A percentile compares a stretch with the other conserved stretches of the same genome.
Conservation (phyloP, 2,797 vertebrate genomes). For the Enteromius unitaeniatus region DNA sequence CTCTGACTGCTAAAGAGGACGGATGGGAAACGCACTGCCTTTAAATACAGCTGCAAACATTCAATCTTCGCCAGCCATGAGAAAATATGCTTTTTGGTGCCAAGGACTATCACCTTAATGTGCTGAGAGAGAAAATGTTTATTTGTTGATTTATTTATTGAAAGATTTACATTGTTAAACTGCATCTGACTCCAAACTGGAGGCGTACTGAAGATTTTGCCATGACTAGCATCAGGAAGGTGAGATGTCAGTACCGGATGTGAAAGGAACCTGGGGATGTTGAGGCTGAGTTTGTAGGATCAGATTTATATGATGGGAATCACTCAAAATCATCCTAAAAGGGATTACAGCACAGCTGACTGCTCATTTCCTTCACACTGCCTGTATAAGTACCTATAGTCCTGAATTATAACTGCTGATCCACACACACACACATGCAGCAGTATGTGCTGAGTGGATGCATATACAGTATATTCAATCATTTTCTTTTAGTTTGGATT, state of each 20-base stretch:
- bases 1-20: conserved; percentile 44
- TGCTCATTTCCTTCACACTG: conserved; percentile 37
- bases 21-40: conserved; percentile 7
- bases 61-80: conserved; percentile 14
- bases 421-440: conserved; percentile 13
- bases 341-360: conserved; percentile 56
- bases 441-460: conserved; percentile 40
- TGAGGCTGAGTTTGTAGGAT: conserved; percentile 34
- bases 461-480: conserved; percentile 16
- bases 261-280: conserved; percentile 40
- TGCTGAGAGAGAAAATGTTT: conserved; percentile 13
- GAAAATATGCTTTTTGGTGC: background rate
- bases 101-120: conserved; percentile 25
- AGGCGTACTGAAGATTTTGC: background rate
- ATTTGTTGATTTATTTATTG: conserved; percentile 31
- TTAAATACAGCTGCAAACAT: conserved; percentile 33
- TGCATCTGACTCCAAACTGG: background rate
- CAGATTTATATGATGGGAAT: conserved; percentile 48
- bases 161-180: conserved; percentile 3
- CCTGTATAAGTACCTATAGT: conserved; percentile 27
- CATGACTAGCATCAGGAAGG: conserved; percentile 12
- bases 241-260: conserved; percentile 26
- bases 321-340: conserved; percentile 49
- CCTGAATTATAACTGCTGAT: conserved; percentile 46
- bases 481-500: conserved; percentile 21